Base-by-base conservation (phyloP, 2,113 vertebrate genomes). In the Clarias macrocephalus region DNA sequence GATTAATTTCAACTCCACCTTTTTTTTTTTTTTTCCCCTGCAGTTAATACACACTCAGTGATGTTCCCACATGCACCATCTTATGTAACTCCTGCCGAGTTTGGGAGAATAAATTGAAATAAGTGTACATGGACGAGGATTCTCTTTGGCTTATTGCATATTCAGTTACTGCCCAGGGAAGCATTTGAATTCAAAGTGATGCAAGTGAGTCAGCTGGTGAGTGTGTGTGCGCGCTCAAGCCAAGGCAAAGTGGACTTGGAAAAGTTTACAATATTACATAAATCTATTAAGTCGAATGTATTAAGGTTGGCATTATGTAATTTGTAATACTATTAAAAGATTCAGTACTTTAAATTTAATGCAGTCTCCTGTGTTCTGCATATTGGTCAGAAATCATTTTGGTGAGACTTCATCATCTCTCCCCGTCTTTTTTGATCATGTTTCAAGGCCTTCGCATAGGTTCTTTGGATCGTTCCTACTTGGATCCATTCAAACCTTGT, bases 31-130 rank as follows among this genome's bases (percentile, higher is more conserved):
- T 48, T 2, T 37, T 2, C 2, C 33, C 48, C 59, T 21, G 11
- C 75, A 77, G 48, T 57, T 75, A 72, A 84, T 57, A 63, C 30
- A 33, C 83, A 28, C 30, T 42, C 3, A n/a, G 28, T 63, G 19
- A 48, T 80, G 48, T 88, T 86, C 82, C 80, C 79, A 63, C 66
- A 85, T 63, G 85, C 65, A 80, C 48, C 56, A 23, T 59, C 56
- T 85, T 66, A 72, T 76, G 56, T 4, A 59, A 87, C 79, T 70
- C 72, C 23, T 79, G 25, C 30, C 37, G 13, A 70, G 73, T 59
- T 80, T 75, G 3, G 63, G 68, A 82, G 66, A 88, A 75, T 86
- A 85, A 80, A 54, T 79, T 86, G n/a, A 48, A 82, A 84, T 83
- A 85, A 63, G 48, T 80, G 76, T n/a, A 62, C 77, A 62, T 63